A percentile compares a stretch with the other conserved stretches of the same genome.
These are phyloP conservation scores for Agriopis aurantiaria DNA, from an alignment of 2,888 invertebrate species.

Conservation along the genomic window DNA sequence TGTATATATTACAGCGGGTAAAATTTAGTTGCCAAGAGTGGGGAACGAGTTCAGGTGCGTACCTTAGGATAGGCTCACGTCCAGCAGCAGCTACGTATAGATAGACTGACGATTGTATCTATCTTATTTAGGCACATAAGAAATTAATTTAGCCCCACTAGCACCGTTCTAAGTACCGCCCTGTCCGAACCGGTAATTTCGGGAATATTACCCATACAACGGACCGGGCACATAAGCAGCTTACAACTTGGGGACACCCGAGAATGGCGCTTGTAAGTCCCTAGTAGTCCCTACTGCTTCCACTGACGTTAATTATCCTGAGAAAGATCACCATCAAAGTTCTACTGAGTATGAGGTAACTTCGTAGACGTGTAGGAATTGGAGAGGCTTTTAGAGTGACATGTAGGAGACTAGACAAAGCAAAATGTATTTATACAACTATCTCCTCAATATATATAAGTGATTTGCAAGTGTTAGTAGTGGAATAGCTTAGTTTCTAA, in stretches of 20 bases:
- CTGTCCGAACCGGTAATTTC: constrained; percentile 76
- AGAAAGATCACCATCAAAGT: constrained; percentile 55
- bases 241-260: constrained; percentile 73
- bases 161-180: constrained; percentile 23
- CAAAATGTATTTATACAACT: not conserved
- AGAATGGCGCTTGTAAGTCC: constrained; percentile 28
- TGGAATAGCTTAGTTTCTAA: too few relatives aligned
- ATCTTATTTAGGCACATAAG: too few relatives aligned
- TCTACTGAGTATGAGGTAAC: constrained; percentile 18
- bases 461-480: not conserved
- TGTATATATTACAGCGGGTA: too few relatives aligned
- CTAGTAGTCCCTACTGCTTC: constrained; percentile 53
- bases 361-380: constrained; percentile 13
- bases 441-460: too few relatives aligned
- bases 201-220: constrained; percentile 72
- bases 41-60: too few relatives aligned
- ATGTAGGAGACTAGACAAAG: not conserved
- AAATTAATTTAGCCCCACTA: not conserved
- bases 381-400: not conserved
- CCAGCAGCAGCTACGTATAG: too few relatives aligned
- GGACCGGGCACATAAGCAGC: constrained; percentile 70
- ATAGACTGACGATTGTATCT: too few relatives aligned
- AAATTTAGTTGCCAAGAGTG: too few relatives aligned
- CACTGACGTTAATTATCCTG: constrained; percentile 72
- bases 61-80: too few relatives aligned